phyloP scores from a whole-genome alignment of 2,888 invertebrate species.

The Galeruca laticollis region DNA sequence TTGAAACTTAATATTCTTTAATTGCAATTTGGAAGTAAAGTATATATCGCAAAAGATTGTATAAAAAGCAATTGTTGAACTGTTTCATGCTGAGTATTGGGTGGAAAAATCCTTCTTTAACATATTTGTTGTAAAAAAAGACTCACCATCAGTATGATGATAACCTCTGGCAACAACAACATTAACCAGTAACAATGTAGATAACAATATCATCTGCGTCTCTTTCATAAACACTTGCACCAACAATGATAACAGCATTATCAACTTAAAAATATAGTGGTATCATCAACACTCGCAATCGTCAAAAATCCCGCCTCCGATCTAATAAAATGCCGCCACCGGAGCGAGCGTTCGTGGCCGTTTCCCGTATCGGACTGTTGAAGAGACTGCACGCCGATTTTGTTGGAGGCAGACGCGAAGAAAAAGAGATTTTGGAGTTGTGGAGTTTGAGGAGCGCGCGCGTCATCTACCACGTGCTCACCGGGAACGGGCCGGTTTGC shows the following conservation, averaged over 20 bases:
- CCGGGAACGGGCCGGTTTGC: conserved; percentile 2
- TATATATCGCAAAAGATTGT: too few relatives aligned
- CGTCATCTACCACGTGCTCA: conserved; percentile 25
- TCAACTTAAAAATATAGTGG: neutral
- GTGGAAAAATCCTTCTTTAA: neutral
- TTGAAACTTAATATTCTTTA: too few relatives aligned
- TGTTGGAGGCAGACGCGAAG: conserved; percentile 18
- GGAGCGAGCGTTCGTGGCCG: conserved; percentile 25
- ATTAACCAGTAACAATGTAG: conserved; percentile 6
- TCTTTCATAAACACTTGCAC: conserved; percentile 21
- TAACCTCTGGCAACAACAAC: conserved; percentile 13
- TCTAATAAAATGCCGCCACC: neutral
- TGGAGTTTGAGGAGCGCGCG: conserved; percentile 11
- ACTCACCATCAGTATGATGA: conserved; percentile 10
- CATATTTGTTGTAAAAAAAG: neutral
- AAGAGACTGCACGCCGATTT: conserved; percentile 18
- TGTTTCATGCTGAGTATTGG: too few relatives aligned
- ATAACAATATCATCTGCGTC: neutral
- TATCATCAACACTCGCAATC: conserved; percentile 19
- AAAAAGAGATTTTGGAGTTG: conserved; percentile 19
- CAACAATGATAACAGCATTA: conserved; percentile 7
- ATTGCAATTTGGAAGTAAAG: too few relatives aligned
- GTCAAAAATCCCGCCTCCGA: conserved; percentile 1
- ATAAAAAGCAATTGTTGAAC: too few relatives aligned
- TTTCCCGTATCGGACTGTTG: conserved; percentile 31